Evolutionary conservation across 2,113 vertebrate genomes (phyloP), one percentile per base, ranked within the genome.

Genomic region (Thamnophis sirtalis): DNA sequence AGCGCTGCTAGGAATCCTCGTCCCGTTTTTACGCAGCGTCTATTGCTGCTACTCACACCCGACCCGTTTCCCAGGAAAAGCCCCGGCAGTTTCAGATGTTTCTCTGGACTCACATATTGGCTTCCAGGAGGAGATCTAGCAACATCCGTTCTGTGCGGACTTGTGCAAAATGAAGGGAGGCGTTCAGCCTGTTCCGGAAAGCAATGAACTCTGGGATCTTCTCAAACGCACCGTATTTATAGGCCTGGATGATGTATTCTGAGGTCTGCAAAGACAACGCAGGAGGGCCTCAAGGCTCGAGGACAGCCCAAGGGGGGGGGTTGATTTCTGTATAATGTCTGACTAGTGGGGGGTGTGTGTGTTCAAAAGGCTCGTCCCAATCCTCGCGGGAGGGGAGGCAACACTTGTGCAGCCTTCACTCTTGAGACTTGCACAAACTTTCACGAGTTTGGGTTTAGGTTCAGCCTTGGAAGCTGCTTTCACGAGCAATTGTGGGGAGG

Each of bases 181-280:
- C 98, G 96, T 99, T 99, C 95, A 99, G 97, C 91, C 99, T 96
- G 96, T 99, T 99, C 96, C 99, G 97, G 96, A 99, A 99, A 3
- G 99, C 98, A 33, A 99, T 99, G 97, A 99, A 99, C 94, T 99
- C 99, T 9, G 99, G 99, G 96, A 99, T 99, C 96, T 99, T 99
- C 98, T 99, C 99, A 93, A 99, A 99, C 0, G 99, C 99, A 93
- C 99, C 99, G 0, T 99, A 99, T 96, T 99, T 99, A 94, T 99
- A 99, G 88, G 99, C 99, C 97, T 99, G 99, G 96, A 99, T 99
- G 96, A 99, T 99, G 93, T 99, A 99, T 98, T 99, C 99, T 98
- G 99, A 99, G 99, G 99, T 99, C 99, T 99, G 54, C 87, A 95
- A 93, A 93, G 92, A 54, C 97, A 95, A 96, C 92, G 97, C 92